A percentile compares a stretch with the other conserved stretches of the same genome.
These are phyloP conservation scores for Lota lota DNA, from an alignment of 2,113 vertebrate species.

Conservation along the genomic window DNA sequence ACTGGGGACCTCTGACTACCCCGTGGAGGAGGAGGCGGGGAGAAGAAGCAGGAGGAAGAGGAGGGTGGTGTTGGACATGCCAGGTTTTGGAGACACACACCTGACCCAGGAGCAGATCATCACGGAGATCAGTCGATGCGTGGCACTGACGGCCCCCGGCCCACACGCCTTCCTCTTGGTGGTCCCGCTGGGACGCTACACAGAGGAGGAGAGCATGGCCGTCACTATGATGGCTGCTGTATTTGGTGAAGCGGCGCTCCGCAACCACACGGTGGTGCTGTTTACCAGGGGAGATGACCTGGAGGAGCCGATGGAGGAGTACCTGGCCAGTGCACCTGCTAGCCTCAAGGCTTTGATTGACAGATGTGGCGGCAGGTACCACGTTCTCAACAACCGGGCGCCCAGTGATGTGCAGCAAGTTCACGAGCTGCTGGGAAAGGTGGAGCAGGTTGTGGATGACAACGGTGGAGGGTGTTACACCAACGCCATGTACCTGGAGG, in stretches of 20 bases:
- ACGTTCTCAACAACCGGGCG: slow-evolving; percentile 72
- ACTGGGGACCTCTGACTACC: slow-evolving; percentile 37
- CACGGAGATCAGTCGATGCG: slow-evolving; percentile 66
- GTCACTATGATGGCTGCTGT: slow-evolving; percentile 51
- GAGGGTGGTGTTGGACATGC: slow-evolving; percentile 70
- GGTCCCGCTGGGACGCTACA: slow-evolving; percentile 71
- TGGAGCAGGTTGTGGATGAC: slow-evolving; percentile 61
- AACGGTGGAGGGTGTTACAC: slow-evolving; percentile 59
- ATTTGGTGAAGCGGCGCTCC: slow-evolving; percentile 66
- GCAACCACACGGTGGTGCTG: slow-evolving; percentile 67
- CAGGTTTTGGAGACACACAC: slow-evolving; percentile 75
- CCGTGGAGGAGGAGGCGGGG: slow-evolving; percentile 28
- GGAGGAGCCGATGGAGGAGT: slow-evolving; percentile 57
- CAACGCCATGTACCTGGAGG: slow-evolving; percentile 58
- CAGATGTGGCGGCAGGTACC: slow-evolving; percentile 68
- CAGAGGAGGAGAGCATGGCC: slow-evolving; percentile 54
- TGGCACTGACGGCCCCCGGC: slow-evolving; percentile 63
- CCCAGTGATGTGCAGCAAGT: slow-evolving; percentile 56
- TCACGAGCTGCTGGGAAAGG: slow-evolving; percentile 57
- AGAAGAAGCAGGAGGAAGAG: slow-evolving; percentile 27
- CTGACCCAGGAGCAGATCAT: slow-evolving; percentile 50
- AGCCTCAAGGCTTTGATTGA: slow-evolving; percentile 61
- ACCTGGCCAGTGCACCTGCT: slow-evolving; percentile 54
- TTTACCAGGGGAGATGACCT: slow-evolving; percentile 73
- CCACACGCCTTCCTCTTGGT: slow-evolving; percentile 75